These are phyloP conservation scores for Atta cephalotes DNA, from an alignment of 1,140 invertebrate genomes.

Conservation along the genomic window DNA sequence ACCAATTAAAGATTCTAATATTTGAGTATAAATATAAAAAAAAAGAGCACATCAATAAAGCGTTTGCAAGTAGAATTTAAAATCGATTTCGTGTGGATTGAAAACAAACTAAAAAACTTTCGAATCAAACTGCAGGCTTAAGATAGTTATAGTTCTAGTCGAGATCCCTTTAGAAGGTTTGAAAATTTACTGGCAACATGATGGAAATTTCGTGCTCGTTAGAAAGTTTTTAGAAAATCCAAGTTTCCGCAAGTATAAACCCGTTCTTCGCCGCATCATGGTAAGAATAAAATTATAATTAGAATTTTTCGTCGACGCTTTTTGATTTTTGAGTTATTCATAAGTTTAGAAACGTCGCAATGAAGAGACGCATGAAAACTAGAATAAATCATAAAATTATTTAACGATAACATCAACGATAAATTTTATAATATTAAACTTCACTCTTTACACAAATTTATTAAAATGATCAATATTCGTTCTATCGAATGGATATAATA, in stretches of 20 bases:
- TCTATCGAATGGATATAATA: neutral
- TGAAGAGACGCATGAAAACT: neutral
- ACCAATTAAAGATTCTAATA: neutral
- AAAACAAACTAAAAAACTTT: constrained; percentile 73
- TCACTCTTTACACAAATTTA: neutral
- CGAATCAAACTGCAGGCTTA: constrained; percentile 62
- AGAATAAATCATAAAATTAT: neutral
- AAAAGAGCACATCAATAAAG: constrained; percentile 51
- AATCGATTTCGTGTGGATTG: constrained; percentile 54
- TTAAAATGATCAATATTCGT: neutral
- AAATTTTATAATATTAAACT: neutral
- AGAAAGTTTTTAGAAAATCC: constrained; percentile 42
- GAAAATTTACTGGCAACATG: neutral
- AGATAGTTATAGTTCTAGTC: constrained; percentile 16
- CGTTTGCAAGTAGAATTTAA: constrained; percentile 11
- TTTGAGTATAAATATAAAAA: neutral
- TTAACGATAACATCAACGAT: neutral
- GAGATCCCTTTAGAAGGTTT: constrained; percentile 29
- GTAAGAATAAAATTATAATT: constrained; percentile 20
- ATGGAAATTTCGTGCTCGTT: constrained; percentile 45
- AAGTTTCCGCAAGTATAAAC: constrained; percentile 11
- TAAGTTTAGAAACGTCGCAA: neutral
- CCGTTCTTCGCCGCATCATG: neutral
- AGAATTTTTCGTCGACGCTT: neutral
- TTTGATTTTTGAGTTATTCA: neutral